Evolutionary conservation across 2,888 invertebrate species (phyloP).

Genomic region (Rhyacophila evoluta): DNA sequence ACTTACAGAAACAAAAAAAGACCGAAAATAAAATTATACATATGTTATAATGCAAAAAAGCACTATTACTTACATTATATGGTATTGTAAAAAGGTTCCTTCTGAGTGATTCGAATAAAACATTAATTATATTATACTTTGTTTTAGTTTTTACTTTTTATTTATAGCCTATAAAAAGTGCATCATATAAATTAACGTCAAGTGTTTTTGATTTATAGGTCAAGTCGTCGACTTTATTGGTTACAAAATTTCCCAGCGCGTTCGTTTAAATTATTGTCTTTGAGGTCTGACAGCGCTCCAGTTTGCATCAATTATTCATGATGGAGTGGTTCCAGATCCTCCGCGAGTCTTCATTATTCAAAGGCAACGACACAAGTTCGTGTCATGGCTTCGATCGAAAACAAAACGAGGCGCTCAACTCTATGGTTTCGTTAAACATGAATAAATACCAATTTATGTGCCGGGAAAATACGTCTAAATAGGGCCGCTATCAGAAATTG

Average conservation of each 20-base stretch:
- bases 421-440: conserved; percentile 3
- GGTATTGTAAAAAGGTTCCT: too few species aligned
- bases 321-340: neutral
- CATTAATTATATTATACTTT: too few species aligned
- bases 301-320: neutral
- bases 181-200: too few species aligned
- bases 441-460: conserved; percentile 3
- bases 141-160: too few species aligned
- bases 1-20: too few species aligned
- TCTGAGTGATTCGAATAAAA: too few species aligned
- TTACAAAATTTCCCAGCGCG: neutral
- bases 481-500: neutral
- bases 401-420: neutral
- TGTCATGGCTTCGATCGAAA: conserved; percentile 8
- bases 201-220: neutral
- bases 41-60: too few species aligned
- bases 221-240: neutral
- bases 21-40: too few species aligned
- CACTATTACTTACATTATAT: too few species aligned
- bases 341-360: conserved; percentile 12
- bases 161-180: too few species aligned
- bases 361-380: conserved; percentile 3
- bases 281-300: neutral
- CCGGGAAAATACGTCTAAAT: neutral
- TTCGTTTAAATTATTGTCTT: neutral